These are phyloP conservation scores for Anoplolepis gracilipes DNA, from an alignment of 1,140 invertebrate species.

Conservation along the genomic window DNA sequence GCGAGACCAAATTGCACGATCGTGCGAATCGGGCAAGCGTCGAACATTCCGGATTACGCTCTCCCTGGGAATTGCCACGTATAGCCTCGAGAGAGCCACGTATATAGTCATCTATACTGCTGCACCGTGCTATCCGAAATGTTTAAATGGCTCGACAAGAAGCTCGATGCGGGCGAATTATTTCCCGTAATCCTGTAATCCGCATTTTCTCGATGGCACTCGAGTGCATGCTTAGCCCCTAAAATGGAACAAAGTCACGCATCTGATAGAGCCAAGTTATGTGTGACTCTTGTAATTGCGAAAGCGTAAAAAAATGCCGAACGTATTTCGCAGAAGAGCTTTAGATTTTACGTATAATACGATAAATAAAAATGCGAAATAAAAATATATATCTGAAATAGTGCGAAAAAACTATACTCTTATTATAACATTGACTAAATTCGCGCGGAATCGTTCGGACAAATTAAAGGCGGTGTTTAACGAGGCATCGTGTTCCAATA, in stretches of 20 bases:
- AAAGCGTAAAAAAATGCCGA: not conserved
- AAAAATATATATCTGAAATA: not conserved
- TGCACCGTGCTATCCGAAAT: constrained; percentile 63
- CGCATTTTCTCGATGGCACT: constrained; percentile 4
- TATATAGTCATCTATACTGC: constrained; percentile 44
- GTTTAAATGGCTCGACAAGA: constrained; percentile 74
- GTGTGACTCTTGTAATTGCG: not conserved
- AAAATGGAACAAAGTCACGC: constrained; percentile 22
- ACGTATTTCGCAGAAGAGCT: not conserved
- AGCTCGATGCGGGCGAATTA: constrained; percentile 18
- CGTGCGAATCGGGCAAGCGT: constrained; percentile 70
- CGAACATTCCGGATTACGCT: constrained; percentile 67
- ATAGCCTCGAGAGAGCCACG: constrained; percentile 32
- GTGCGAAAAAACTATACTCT: not conserved
- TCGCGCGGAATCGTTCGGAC: not conserved
- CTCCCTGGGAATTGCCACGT: constrained; percentile 68
- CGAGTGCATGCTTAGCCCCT: not conserved
- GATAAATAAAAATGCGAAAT: not conserved
- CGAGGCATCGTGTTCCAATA: not conserved
- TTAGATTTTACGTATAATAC: not conserved
- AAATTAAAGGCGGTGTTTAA: not conserved
- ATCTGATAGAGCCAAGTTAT: not conserved
- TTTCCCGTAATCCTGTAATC: constrained; percentile 30
- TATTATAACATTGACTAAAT: not conserved
- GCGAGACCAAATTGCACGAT: constrained; percentile 69